Base-by-base conservation (phyloP, 1,140 invertebrate genomes). In the Achatina immaculata region DNA sequence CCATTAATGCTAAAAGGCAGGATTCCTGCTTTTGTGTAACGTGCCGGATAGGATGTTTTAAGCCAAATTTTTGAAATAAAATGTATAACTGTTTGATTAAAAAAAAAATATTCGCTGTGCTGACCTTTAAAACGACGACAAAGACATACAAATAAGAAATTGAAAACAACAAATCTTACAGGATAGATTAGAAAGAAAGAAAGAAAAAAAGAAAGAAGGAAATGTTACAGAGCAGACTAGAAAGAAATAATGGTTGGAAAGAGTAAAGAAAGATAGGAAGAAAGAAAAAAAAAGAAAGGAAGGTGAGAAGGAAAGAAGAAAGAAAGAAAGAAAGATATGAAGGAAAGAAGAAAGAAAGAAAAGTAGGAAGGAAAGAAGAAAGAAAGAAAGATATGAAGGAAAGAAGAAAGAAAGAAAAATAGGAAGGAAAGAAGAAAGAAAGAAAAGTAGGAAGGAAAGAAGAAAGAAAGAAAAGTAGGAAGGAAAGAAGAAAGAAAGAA, bases 201-300 rank as follows among this genome's bases (percentile, higher is more conserved):
- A 38, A 40, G 68, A 40, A 40, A n/a, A n/a, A 38, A 14, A 38
- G n/a, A 34, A 71, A 38, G 68, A 11, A 77, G 74, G 24, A 38
- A 66, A 9, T 40, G 76, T 66, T 21, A 40, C 16, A 66, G 62
- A 38, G 40, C 6, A 24, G 40, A 34, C n/a, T 16, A 66, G 34
- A 78, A 6, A 77, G 51, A 62, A 48, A 77, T 45, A 77, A 24
- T 7, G 68, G 36, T 19, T 3, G 9, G 75, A 77, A 62, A 62
- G 4, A 75, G n/a, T 7, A 65, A 9, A 65, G 24, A n/a, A 65
- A n/a, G n/a, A n/a, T 11, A 24, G 62, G 24, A 65, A 24, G 34
- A 36, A n/a, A 36, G 24, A 24, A 65, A 65, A 24, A 9, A 65
- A 9, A n/a, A 36, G 34, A n/a, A 36, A 24, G 24, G 24, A 24